Evolutionary conservation across 2,113 vertebrate species (phyloP).

Genomic region (Nanorana parkeri): DNA sequence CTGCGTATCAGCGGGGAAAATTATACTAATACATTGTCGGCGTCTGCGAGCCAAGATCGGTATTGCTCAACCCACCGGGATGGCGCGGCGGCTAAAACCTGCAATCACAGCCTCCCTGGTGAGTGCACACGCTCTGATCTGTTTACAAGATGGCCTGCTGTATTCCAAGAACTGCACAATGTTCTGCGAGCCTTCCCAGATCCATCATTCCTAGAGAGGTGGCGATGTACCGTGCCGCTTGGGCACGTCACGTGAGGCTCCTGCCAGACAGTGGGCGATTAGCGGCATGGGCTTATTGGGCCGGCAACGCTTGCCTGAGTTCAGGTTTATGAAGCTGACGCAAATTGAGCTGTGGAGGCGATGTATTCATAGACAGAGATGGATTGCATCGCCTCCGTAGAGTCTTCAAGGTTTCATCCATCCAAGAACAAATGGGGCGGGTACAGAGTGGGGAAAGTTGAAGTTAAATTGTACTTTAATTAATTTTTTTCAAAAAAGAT

Average conservation of each 20-base stretch:
- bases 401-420: no score
- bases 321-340: background rate
- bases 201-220: background rate
- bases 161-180: background rate
- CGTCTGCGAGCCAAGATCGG: background rate
- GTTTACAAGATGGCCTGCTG: background rate
- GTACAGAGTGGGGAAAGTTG: no score
- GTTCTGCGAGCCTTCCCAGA: background rate
- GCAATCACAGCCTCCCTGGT: conserved; percentile 4
- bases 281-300: background rate
- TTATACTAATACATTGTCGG: background rate
- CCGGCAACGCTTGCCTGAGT: background rate
- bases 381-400: background rate
- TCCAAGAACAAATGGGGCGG: no score
- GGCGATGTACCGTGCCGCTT: background rate
- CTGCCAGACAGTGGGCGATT: conserved; percentile 1
- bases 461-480: no score
- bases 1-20: background rate
- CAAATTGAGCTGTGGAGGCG: background rate
- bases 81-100: background rate
- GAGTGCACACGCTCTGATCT: background rate
- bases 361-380: background rate
- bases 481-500: no score
- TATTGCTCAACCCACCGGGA: background rate
- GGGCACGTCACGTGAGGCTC: background rate